These are phyloP conservation scores for Lasioglossum morio DNA, from an alignment of 2,888 invertebrate species.

Conservation along the genomic window DNA sequence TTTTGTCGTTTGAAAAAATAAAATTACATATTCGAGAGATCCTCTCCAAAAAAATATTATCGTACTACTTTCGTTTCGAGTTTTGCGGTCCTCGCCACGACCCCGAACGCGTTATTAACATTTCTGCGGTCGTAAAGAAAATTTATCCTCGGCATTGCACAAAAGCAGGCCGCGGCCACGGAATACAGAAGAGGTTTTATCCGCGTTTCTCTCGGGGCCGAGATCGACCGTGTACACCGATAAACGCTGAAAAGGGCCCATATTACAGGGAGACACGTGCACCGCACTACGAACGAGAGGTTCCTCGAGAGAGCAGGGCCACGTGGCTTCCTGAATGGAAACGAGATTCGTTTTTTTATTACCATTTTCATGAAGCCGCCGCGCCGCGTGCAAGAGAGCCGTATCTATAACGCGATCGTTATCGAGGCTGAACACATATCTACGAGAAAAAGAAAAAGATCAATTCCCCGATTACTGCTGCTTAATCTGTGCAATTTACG, in stretches of 20 bases:
- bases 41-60: neutral
- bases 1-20: neutral
- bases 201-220: neutral
- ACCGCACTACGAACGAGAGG: slow-evolving; percentile 13
- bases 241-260: slow-evolving; percentile 31
- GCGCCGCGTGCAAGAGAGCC: neutral
- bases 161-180: slow-evolving; percentile 6
- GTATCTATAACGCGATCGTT: neutral
- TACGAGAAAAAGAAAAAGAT: neutral
- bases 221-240: slow-evolving; percentile 8
- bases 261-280: slow-evolving; percentile 43
- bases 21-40: neutral
- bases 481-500: neutral
- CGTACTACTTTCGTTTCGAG: neutral
- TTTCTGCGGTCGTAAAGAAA: neutral
- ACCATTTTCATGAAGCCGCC: neutral
- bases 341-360: slow-evolving; percentile 7
- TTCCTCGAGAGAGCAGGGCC: neutral
- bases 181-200: slow-evolving; percentile 34
- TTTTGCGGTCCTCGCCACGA: neutral
- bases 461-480: neutral
- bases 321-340: slow-evolving; percentile 22
- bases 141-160: neutral
- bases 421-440: neutral
- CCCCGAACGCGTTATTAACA: slow-evolving; percentile 1